These are phyloP conservation scores for Hartigia nigra DNA, from an alignment of 2,888 invertebrate genomes.

Conservation along the genomic window DNA sequence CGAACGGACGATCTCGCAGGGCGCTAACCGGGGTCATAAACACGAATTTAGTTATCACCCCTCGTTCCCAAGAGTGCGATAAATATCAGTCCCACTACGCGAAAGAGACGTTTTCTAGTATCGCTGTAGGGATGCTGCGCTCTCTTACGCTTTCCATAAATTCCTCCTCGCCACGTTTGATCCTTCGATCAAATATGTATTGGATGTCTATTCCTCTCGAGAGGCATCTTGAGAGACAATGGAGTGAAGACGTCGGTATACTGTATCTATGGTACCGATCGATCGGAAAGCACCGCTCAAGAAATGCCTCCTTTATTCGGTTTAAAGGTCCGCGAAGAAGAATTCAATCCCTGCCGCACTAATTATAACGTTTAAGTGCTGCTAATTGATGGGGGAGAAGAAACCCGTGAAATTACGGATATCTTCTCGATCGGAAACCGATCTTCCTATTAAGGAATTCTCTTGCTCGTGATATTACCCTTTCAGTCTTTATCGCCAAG, in stretches of 20 bases:
- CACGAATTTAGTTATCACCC: constrained; percentile 59
- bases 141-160: constrained; percentile 39
- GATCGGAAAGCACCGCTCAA: not conserved
- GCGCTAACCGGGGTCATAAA: constrained; percentile 39
- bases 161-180: constrained; percentile 15
- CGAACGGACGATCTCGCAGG: constrained; percentile 4
- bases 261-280: not conserved
- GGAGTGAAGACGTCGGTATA: not conserved
- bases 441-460: constrained; percentile 14
- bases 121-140: constrained; percentile 9
- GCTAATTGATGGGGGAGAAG: constrained; percentile 57
- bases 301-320: constrained; percentile 39
- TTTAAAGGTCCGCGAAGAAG: constrained; percentile 47
- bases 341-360: constrained; percentile 53
- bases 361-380: constrained; percentile 62
- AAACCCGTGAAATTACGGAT: constrained; percentile 61
- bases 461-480: constrained; percentile 12
- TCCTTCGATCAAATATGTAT: constrained; percentile 52
- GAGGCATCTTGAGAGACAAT: not conserved
- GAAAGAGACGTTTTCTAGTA: constrained; percentile 21
- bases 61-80: constrained; percentile 51
- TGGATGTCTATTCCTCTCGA: constrained; percentile 12
- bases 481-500: constrained; percentile 7
- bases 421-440: constrained; percentile 28
- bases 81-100: constrained; percentile 43